Base-by-base conservation (phyloP, 2,888 invertebrate species). In the Galerucella pusilla region DNA sequence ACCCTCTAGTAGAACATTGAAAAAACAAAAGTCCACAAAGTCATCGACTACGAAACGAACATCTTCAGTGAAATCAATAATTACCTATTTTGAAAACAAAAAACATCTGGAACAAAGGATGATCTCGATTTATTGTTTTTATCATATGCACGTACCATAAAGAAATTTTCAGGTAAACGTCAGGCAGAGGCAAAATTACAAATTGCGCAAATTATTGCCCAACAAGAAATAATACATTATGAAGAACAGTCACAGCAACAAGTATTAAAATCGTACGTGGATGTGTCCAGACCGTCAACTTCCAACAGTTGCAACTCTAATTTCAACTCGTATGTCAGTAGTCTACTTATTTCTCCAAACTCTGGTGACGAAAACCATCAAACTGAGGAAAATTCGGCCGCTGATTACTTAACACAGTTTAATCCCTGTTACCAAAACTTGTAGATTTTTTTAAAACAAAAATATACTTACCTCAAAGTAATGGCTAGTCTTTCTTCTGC, bases 401-500 rank as follows among this genome's bases (percentile, higher is more conserved):
- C 16, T 65, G n/a, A 65, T 16, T 65, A 65, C 20, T 65, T 45
- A 65, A 46, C 10, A 65, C 46, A 42, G 14, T 14, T 14, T 46
- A 65, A 12, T 65, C 45, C 49, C 12, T 65, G 4, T 65, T 35
- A 65, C 42, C 45, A 35, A 25, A 12, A 54, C 28, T 16, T 35
- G 20, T 28, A 10, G 14, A 25, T 54, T n/a, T 67, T 54, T 54
- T 54, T 67, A 74, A 60, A 68, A 68, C 42, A 74, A 64, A 52
- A 52, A 52, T 52, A 20, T 28, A 28, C 28, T 28, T 28, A 28
- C 28, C 28, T 28, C 28, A 28, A 28, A 28, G 68, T 59, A 61
- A 74, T 63, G 14, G 74, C 68, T n/a, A 69, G 46, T 54, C 74
- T 59, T 64, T 74, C 74, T 52, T 74, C 74, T 28, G 74, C 68